phyloP scores from a whole-genome alignment of 1,140 invertebrate genomes.

The Ceratosolen solmsi region DNA sequence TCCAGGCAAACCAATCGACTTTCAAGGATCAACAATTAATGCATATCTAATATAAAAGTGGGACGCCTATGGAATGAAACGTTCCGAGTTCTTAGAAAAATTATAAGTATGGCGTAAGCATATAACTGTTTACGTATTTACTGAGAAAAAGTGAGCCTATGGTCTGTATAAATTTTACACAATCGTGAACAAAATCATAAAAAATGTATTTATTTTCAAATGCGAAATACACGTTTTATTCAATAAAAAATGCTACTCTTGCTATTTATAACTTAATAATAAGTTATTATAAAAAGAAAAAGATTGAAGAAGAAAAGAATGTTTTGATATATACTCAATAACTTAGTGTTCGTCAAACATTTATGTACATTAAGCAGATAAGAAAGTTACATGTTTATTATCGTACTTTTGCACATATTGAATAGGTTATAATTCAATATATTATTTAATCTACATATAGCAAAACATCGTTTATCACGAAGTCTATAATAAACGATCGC shows the following conservation, averaged over 20 bases:
- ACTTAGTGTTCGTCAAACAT: neutral
- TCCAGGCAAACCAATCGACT: slow-evolving; percentile 28
- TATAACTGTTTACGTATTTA: slow-evolving; percentile 6
- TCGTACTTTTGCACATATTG: neutral
- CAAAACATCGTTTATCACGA: no score
- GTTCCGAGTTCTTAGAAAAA: neutral
- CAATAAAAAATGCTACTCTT: neutral
- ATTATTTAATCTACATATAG: no score
- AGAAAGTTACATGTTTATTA: neutral
- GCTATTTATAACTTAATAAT: neutral
- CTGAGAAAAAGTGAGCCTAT: neutral
- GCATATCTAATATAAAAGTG: slow-evolving; percentile 1
- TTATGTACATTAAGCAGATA: neutral
- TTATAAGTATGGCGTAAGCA: neutral
- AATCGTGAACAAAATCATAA: no score
- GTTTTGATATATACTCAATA: neutral
- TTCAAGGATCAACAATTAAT: slow-evolving; percentile 1
- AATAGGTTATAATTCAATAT: neutral
- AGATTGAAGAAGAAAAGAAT: no score
- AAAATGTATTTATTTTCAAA: neutral
- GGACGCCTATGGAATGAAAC: neutral
- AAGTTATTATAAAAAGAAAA: neutral
- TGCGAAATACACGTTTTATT: neutral
- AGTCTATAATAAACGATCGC: no score
- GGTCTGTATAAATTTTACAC: neutral